Evolutionary conservation across 2,888 invertebrate genomes (phyloP), one percentile per base, ranked within the genome.

Genomic region (Pheosia tremula): DNA sequence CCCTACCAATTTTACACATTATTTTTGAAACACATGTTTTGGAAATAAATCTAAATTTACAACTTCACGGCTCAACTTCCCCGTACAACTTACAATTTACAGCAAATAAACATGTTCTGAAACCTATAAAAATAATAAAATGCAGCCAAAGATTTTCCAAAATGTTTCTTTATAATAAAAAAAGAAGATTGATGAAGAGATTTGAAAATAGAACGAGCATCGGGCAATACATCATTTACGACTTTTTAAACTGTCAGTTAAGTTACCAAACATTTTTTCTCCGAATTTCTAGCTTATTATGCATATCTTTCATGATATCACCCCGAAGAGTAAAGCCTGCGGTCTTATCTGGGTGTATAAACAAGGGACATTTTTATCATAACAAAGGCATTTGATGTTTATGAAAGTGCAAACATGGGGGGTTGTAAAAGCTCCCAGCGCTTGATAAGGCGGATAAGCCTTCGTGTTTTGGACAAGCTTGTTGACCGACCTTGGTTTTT

Each of bases 371-470:
- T 62, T 56, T 66, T 70, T 83, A 80, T 80, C 80, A 69, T 74
- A 69, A 81, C 79, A 77, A 78, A 80, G 78, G 70, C 69, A 71
- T 64, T 64, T 68, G 64, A 74, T 77, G 76, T 83, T 87, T 86
- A 85, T 84, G 79, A 79, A 79, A 81, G 74, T 80, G 82, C 79
- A 86, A 87, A 87, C 86, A 85, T 39, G 56, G 65, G 68, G 55
- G 74, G 75, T 75, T 79, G 79, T 82, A 81, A 81, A 79, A 77
- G 78, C 82, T 79, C 68, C 81, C 67, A 75, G 61, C 71, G 69
- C 64, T 66, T 69, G 86, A 87, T 86, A 85, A 82, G 63, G 61
- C 59, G 68, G 86, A 87, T 86, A 85, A 82, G 63, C 60, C 59
- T 60, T 64, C 56, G 52, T 54, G 56, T 24, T 66, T 55, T 13